Conservation (phyloP, 2,888 invertebrate genomes). For the Philonicus albiceps region DNA sequence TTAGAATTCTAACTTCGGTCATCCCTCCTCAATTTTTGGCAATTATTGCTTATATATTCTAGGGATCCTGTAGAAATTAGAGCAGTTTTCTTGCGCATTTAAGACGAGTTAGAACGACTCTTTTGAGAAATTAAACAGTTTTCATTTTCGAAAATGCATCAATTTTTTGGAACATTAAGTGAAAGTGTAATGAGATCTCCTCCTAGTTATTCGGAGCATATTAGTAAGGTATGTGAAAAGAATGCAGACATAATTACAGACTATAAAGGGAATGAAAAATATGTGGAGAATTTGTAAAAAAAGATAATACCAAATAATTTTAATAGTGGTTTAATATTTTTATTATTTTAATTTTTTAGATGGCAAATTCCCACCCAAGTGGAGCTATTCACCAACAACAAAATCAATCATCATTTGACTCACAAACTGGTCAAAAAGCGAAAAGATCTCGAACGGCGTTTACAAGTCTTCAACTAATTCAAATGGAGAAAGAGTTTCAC, state of each 20-base stretch:
- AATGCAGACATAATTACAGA: neutral
- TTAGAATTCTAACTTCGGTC: neutral
- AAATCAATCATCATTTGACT: neutral
- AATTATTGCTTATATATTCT: neutral
- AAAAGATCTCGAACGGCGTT: slow-evolving; percentile 95
- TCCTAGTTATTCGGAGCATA: neutral
- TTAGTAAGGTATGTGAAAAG: neutral
- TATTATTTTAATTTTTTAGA: slow-evolving; percentile 21
- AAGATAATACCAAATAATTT: no score
- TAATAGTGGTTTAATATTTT: neutral
- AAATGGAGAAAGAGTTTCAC: slow-evolving; percentile 95
- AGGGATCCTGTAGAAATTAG: neutral
- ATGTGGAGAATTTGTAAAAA: no score
- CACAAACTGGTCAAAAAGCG: neutral
- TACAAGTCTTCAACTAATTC: slow-evolving; percentile 93
- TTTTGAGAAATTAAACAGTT: neutral
- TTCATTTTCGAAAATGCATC: neutral
- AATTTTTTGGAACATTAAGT: neutral
- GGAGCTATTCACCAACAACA: neutral
- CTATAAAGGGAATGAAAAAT: neutral
- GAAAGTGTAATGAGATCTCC: neutral
- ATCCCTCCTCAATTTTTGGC: neutral
- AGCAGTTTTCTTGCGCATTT: neutral
- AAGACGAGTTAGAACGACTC: neutral
- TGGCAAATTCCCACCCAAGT: neutral